Percentiles rank a stretch among this genome's conserved stretches.
phyloP scores from a whole-genome alignment of 1,140 invertebrate species.

The Trachelipus rathkii region DNA sequence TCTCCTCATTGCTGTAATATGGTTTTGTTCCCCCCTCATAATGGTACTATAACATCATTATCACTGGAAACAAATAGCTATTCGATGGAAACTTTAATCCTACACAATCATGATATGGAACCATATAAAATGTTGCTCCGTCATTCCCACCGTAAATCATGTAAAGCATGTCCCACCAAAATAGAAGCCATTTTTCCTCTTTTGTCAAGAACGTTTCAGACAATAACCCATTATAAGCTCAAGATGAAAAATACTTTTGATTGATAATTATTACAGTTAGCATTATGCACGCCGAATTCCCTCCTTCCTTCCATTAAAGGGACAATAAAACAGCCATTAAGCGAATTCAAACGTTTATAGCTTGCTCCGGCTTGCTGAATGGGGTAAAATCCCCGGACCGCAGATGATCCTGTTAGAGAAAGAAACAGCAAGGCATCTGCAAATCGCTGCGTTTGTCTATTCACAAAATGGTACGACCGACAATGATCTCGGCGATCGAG shows the following conservation, averaged over 20 bases:
- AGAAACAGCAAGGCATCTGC: neutral
- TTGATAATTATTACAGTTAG: neutral
- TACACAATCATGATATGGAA: neutral
- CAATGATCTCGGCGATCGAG: neutral
- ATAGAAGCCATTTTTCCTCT: too few species aligned
- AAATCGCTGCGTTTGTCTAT: neutral
- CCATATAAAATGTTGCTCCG: neutral
- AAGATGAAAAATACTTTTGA: neutral
- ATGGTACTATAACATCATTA: neutral
- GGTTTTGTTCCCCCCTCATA: too few species aligned
- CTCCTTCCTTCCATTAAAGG: neutral
- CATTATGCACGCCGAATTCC: neutral
- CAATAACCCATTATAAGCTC: neutral
- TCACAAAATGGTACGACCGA: neutral
- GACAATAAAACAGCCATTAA: neutral
- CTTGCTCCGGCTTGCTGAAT: neutral
- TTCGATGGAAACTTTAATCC: neutral
- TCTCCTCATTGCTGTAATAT: too few species aligned
- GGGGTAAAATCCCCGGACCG: neutral
- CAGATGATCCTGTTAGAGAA: neutral
- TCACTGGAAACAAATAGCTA: neutral
- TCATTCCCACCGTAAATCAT: conserved; percentile 9
- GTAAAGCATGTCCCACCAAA: neutral
- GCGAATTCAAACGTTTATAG: neutral
- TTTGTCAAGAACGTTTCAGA: neutral